A percentile compares a stretch with the other conserved stretches of the same genome.
Evolutionary conservation across 2,797 vertebrate genomes (phyloP).

Genomic region (Crax fasciolata): DNA sequence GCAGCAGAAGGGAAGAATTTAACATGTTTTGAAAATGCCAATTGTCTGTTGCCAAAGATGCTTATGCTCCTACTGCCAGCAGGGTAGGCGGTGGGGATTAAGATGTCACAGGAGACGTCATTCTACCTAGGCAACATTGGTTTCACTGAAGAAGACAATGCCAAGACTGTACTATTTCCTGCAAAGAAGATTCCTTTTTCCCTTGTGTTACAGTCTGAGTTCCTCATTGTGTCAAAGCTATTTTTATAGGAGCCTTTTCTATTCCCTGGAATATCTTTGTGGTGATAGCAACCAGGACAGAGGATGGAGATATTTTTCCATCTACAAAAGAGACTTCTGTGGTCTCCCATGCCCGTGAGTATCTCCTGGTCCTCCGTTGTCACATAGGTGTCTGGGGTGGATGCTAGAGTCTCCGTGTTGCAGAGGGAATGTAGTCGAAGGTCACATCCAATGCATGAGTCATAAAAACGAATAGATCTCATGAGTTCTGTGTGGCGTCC

Average conservation of each 20-base stretch:
- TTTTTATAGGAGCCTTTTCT: neutral
- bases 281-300: neutral
- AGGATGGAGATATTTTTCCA: neutral
- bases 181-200: neutral
- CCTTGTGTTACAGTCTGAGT: neutral
- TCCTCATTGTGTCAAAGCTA: neutral
- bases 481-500: neutral
- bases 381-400: accelerated
- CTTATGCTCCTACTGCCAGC: neutral
- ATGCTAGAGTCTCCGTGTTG: accelerated
- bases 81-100: neutral
- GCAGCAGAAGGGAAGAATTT: slow-evolving; percentile 66
- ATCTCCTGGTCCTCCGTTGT: neutral
- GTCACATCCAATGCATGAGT: neutral
- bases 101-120: slow-evolving; percentile 23
- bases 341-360: neutral
- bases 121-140: neutral
- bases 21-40: slow-evolving; percentile 64
- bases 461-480: neutral
- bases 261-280: neutral
- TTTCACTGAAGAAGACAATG: slow-evolving; percentile 23
- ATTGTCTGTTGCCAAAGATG: slow-evolving; percentile 40
- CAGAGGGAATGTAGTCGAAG: neutral
- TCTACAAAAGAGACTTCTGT: neutral
- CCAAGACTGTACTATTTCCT: neutral